Conservation (phyloP, 2,888 invertebrate genomes). For the Agrilus mali region DNA sequence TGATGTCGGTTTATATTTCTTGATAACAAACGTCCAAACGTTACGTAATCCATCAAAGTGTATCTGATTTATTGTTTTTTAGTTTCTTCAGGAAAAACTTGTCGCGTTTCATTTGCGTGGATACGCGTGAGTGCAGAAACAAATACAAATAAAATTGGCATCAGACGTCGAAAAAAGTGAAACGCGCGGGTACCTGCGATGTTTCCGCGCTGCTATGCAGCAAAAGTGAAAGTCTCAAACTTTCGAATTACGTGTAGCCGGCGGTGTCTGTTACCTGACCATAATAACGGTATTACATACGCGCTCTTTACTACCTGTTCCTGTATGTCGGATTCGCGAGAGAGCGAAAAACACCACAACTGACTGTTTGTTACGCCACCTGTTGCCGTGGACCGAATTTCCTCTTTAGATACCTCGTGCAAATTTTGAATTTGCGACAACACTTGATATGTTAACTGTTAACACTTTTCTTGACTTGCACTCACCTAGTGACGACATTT, state of each 20-base stretch:
- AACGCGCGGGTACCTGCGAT: constrained; percentile 5
- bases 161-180: constrained; percentile 1
- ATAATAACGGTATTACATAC: no score
- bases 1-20: no score
- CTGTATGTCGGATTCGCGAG: no score
- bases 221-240: constrained; percentile 15
- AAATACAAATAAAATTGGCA: background rate
- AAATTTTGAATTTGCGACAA: background rate
- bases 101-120: background rate
- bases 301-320: no score
- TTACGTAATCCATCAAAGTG: no score
- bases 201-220: constrained; percentile 9
- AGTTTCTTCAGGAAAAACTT: background rate
- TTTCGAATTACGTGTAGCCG: constrained; percentile 13
- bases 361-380: constrained; percentile 1
- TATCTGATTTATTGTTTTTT: no score
- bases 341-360: no score
- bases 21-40: no score
- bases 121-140: background rate
- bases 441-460: background rate
- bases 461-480: background rate
- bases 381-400: background rate
- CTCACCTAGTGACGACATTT: constrained; percentile 34
- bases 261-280: no score
- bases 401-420: background rate